Base-by-base conservation (phyloP, 2,113 vertebrate species). In the Sterrhoptilus dennistouni region DNA sequence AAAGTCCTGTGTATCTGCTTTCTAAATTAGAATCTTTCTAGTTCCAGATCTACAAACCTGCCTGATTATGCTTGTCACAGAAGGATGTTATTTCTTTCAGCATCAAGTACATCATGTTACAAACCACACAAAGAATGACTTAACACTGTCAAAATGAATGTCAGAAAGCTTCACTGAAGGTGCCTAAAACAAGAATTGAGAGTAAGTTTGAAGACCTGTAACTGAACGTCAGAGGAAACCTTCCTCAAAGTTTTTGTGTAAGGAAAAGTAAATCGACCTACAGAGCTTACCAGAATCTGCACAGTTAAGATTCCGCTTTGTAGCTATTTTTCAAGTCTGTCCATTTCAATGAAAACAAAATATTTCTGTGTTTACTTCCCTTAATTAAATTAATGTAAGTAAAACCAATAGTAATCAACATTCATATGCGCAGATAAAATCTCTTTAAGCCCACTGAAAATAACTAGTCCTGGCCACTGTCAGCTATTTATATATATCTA, bases 381-480 rank as follows among this genome's bases (percentile, higher is more conserved):
- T 80, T 89, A 59, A 57, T 93, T 82, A 87, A 86, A 92, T 93
- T 93, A 89, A 81, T 36, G 8, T 38, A 59, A 92, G 42, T 92
- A 75, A 78, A 92, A 96, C 11, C 44, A 85, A 63, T 23, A 82
- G 12, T 53, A 69, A 84, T 86, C 74, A 84, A 65, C 54, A 65
- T 57, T 83, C 38, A 15, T 35, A 49, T 42, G 24, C 4, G 2
- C 11, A 75, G 52, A 70, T 64, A 61, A 33, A 83, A 53, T 64
- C 49, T 49, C 12, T 69, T 54, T 86, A 96, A 95, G 20, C 49
- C 14, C 27, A 61, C 18, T 35, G 61, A 91, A 80, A 83, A 83
- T 82, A 89, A 76, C 14, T 83, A 27, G 38, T 83, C 20, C 38
- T 80, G 36, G 33, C 66, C 57, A 44, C 22, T 66, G n/a, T 33